Evolutionary conservation across 2,797 vertebrate genomes (phyloP), one percentile per base, ranked within the genome.

Genomic region (Tauraco hartlaubi): DNA sequence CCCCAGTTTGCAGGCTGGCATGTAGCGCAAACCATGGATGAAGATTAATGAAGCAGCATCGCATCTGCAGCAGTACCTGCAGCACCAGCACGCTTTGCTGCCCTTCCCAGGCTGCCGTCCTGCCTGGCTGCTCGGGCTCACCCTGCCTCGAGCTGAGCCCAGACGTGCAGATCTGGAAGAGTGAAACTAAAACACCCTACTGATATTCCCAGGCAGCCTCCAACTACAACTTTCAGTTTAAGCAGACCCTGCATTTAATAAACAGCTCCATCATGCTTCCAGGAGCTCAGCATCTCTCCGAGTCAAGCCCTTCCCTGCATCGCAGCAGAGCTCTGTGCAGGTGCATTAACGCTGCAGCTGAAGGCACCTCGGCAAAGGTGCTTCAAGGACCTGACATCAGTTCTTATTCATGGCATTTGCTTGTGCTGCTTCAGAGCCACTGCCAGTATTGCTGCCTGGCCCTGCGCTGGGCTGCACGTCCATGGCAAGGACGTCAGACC

Each of bases 321-420:
- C 37, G 17, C 39, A 63, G 84, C 69, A 61, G 52, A 79, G 69
- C 31, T 63, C 54, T 7, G 2, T 0, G 0, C 0, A 0, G 11
- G 8, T 51, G 71, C 4, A 2, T 62, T 55, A 14, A 55, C 78
- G 52, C 56, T 63, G 79, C 4, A 7, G 67, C 51, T 28, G 61
- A 85, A 85, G 68, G 59, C 59, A 59, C 48, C 56, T 90, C 11
- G 1, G 61, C 46, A 72, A 71, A 89, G 41, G 29, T 49, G 41
- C 86, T 56, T 28, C 69, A 49, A 64, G 41, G 48, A 39, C 31
- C n/a, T 16, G 59, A 72, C 67, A 23, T 75, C 9, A 0, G 33
- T 14, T 1, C 0, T 0, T 20, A 12, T 59, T 67, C 12, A 1
- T 17, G 37, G 31, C 2, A 0, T 54, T 74, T 31, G 41, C 28